These are phyloP conservation scores for Drepana arcuata DNA, from an alignment of 1,140 invertebrate genomes.

Conservation along the genomic window DNA sequence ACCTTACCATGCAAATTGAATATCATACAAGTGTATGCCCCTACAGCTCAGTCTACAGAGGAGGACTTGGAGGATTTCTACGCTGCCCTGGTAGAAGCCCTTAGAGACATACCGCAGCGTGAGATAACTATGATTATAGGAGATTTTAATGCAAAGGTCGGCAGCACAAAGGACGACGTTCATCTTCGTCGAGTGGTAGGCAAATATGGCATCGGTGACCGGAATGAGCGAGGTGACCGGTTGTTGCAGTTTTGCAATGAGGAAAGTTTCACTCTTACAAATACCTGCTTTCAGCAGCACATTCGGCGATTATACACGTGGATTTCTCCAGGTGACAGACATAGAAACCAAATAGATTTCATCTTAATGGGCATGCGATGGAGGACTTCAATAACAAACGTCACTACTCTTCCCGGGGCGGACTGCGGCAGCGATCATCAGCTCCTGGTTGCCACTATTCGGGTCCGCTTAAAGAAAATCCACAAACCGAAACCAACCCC, in stretches of 20 bases:
- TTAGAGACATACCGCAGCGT: not conserved
- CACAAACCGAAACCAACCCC: not conserved
- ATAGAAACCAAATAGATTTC: not conserved
- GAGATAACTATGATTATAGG: not conserved
- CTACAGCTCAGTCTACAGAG: slow-evolving; percentile 6
- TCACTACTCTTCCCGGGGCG: slow-evolving; percentile 2
- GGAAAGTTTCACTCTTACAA: not conserved
- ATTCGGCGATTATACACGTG: slow-evolving; percentile 3
- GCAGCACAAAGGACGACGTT: not conserved
- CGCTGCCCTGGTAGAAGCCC: not conserved
- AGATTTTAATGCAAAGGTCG: slow-evolving; percentile 3
- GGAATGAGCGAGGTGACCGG: slow-evolving; percentile 3
- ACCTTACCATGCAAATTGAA: slow-evolving; percentile 9
- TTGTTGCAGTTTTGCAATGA: slow-evolving; percentile 2
- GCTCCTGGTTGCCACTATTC: slow-evolving; percentile 1
- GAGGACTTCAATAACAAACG: slow-evolving; percentile 1
- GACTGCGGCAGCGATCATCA: slow-evolving; percentile 6
- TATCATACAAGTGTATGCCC: slow-evolving; percentile 17
- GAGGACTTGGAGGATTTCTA: slow-evolving; percentile 1
- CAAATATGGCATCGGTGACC: not conserved
- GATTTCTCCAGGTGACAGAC: not conserved
- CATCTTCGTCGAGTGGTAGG: not conserved
- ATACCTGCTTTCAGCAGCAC: slow-evolving; percentile 3
- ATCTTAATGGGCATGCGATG: not conserved
- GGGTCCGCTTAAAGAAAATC: not conserved